These are phyloP conservation scores for Pagrus major DNA, from an alignment of 2,113 vertebrate species.

Conservation along the genomic window DNA sequence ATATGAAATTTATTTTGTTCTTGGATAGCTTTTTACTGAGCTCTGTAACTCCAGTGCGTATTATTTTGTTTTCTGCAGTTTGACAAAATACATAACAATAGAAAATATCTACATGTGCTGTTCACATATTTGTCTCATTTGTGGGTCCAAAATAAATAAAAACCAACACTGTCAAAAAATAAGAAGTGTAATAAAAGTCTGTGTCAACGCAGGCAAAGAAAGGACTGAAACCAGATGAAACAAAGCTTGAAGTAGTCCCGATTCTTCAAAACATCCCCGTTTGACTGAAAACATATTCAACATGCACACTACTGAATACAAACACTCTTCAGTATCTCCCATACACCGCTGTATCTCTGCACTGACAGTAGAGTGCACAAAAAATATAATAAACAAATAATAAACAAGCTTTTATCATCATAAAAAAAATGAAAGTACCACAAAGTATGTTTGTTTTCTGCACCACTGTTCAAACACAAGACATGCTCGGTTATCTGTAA, in stretches of 20 bases:
- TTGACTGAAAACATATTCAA: conserved; percentile 34
- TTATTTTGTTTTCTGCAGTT: conserved; percentile 63
- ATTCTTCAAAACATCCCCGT: conserved; percentile 6
- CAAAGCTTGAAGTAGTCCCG: conserved; percentile 22
- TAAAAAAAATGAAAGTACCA: conserved; percentile 21
- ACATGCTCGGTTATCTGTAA: conserved; percentile 19
- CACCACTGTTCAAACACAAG: conserved; percentile 29
- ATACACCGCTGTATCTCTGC: conserved; percentile 25
- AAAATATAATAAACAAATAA: conserved; percentile 33
- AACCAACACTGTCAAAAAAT: conserved; percentile 44
- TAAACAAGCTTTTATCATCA: conserved; percentile 23
- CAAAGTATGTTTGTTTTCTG: conserved; percentile 17
- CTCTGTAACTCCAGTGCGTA: conserved; percentile 54
- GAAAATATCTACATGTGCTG: conserved; percentile 90
- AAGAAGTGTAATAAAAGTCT: conserved; percentile 37
- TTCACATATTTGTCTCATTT: conserved; percentile 73
- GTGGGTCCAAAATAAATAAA: conserved; percentile 57
- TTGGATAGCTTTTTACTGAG: conserved; percentile 49
- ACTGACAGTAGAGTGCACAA: conserved; percentile 50
- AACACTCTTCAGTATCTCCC: conserved; percentile 35
- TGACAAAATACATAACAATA: conserved; percentile 82
- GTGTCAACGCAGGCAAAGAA: conserved; percentile 52
- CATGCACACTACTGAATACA: conserved; percentile 63
- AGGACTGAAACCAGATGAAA: conserved; percentile 30
- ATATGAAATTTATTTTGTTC: conserved; percentile 59